Evolutionary conservation across 2,888 invertebrate genomes (phyloP), one percentile per base, ranked within the genome.

Genomic region (Diploptera punctata): DNA sequence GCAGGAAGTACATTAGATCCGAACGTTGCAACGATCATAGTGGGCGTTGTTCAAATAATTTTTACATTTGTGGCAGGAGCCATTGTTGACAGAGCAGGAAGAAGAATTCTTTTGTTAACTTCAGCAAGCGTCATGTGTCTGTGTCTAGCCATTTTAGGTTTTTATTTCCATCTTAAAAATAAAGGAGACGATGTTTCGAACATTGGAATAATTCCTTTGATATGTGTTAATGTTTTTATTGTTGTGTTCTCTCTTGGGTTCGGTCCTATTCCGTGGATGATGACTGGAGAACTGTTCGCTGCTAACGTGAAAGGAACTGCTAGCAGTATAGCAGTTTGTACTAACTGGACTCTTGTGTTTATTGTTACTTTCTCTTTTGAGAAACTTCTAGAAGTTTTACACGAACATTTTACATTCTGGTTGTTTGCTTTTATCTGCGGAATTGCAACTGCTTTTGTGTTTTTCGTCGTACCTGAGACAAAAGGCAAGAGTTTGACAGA

Each of bases 241-340:
- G 82, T 90, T 19, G 87, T 88, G 1, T 91, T 90, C 81, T 88
- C 89, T 0, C 81, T 91, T 77, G 93, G 93, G 13, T 90, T 91
- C 79, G 94, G 94, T 0, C 93, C 94, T 0, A 90, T 94, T 54
- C 93, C 94, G 0, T 94, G 94, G 93, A 81, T 92, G 78, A 88
- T 92, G 86, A 89, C 93, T 86, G 89, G 91, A 0, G 94, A 94
- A 79, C 81, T 94, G 24, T 91, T 95, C 81, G 84, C 94, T 24
- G 85, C 90, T 0, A 90, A 93, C 76, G 90, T 88, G 68, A 88
- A 91, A 78, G 92, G 88, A 0, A 84, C 90, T 0, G 94, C 95
- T 0, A 90, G 92, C 0, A 90, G 93, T 9, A 82, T 94, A 9
- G 90, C 92, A 0, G 91, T 93, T 0, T 67, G 67, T 3, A 21